Evolutionary conservation across 2,113 vertebrate species (phyloP).

Genomic region (Cnemophilus loriae): DNA sequence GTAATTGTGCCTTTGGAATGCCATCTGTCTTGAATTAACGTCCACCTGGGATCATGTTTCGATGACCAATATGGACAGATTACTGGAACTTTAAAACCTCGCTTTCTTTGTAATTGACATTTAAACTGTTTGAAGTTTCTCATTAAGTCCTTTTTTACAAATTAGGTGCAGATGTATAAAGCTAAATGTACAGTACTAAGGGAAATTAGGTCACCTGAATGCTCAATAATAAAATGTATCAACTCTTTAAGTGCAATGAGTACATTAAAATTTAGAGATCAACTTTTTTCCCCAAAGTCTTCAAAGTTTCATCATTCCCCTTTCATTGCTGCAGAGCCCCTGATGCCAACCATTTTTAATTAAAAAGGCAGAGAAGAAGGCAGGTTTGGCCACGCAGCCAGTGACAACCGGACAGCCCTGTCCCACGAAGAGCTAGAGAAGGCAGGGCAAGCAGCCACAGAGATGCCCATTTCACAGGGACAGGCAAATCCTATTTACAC

Average conservation of each 20-base stretch:
- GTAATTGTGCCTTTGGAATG: constrained; percentile 88
- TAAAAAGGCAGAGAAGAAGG: constrained; percentile 38
- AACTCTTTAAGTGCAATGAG: constrained; percentile 59
- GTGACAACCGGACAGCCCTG: neutral
- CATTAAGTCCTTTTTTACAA: constrained; percentile 83
- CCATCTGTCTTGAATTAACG: constrained; percentile 88
- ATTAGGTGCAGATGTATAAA: constrained; percentile 83
- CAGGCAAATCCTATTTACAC: neutral
- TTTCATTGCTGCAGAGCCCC: constrained; percentile 21
- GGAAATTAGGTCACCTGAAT: constrained; percentile 77
- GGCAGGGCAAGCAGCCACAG: neutral
- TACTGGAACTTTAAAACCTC: constrained; percentile 84
- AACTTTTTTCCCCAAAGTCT: constrained; percentile 20
- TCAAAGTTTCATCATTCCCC: constrained; percentile 39
- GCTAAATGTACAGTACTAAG: constrained; percentile 70
- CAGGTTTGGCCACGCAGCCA: neutral
- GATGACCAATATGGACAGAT: constrained; percentile 84
- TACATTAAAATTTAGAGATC: constrained; percentile 54
- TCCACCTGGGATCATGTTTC: constrained; percentile 87
- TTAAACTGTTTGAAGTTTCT: constrained; percentile 91
- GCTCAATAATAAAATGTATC: constrained; percentile 67
- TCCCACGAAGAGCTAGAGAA: neutral
- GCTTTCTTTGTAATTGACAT: constrained; percentile 86
- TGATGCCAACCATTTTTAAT: constrained; percentile 37
- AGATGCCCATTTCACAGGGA: neutral